phyloP scores from a whole-genome alignment of 37 sponge, comb jelly and placozoan genomes.

The Aphrocallistes beatrix region DNA sequence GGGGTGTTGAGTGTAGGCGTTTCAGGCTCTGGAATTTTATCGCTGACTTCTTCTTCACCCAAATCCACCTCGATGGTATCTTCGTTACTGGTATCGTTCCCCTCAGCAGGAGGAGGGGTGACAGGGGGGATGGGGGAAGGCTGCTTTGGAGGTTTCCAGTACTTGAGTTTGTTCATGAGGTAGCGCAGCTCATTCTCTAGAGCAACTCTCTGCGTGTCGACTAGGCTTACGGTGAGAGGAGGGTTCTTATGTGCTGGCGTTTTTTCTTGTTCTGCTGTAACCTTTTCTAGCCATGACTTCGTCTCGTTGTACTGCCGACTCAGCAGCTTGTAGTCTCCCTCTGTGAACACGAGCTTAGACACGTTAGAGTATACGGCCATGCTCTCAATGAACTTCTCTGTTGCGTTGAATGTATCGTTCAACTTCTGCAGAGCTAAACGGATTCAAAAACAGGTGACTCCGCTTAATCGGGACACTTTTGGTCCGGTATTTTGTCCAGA shows the following conservation, averaged over 20 bases:
- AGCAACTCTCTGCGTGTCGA: background rate
- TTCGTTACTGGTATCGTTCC: no score
- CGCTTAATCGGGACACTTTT: no score
- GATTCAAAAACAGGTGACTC: no score
- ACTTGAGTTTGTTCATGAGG: background rate
- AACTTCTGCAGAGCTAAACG: background rate
- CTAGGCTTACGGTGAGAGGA: background rate
- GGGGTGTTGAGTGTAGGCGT: no score
- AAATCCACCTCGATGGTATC: no score
- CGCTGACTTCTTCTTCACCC: no score
- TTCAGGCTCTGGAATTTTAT: no score
- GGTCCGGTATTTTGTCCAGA: no score
- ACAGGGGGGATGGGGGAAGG: no score
- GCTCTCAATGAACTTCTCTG: background rate
- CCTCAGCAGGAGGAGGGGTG: no score
- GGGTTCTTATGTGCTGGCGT: background rate
- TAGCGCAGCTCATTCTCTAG: background rate
- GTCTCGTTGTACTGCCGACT: background rate
- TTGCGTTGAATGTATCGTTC: background rate
- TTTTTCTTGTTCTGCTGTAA: background rate
- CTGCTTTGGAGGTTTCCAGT: conserved; percentile 6
- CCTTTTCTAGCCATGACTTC: background rate
- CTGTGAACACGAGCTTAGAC: background rate
- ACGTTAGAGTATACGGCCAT: background rate
- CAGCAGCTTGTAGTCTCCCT: background rate